A percentile compares a stretch with the other conserved stretches of the same genome.
Conservation (phyloP, 2,888 invertebrate species). For the Drosophila neonasuta region DNA sequence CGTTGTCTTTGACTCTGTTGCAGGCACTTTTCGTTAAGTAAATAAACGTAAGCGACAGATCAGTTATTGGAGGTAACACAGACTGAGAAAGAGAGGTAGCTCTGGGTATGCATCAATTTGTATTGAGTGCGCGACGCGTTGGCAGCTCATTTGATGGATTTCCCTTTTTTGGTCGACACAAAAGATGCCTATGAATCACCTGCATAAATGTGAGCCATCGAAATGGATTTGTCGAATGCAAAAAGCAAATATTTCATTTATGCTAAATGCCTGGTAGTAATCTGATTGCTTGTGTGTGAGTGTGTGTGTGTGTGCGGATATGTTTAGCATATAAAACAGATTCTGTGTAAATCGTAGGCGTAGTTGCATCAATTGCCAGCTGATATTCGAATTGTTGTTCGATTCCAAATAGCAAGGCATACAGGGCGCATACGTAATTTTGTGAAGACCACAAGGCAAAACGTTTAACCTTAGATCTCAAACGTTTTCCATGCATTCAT, state of each 20-base stretch:
- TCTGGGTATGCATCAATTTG: slow-evolving; percentile 57
- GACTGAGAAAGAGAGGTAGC: background rate
- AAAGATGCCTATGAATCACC: slow-evolving; percentile 62
- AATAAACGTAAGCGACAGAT: slow-evolving; percentile 59
- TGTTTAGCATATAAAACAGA: slow-evolving; percentile 53
- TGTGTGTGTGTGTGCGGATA: slow-evolving; percentile 15
- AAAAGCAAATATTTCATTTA: slow-evolving; percentile 58
- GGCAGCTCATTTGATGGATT: slow-evolving; percentile 77
- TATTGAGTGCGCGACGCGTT: slow-evolving; percentile 69
- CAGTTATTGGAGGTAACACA: slow-evolving; percentile 9
- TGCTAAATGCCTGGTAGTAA: slow-evolving; percentile 54
- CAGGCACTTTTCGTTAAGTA: slow-evolving; percentile 67
- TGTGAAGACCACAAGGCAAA: background rate
- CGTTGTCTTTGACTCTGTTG: slow-evolving; percentile 19
- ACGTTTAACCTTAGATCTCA: background rate
- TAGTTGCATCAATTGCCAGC: slow-evolving; percentile 14
- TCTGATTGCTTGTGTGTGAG: slow-evolving; percentile 32
- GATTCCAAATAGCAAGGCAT: slow-evolving; percentile 17
- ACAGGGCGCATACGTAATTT: slow-evolving; percentile 18
- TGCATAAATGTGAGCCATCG: slow-evolving; percentile 53
- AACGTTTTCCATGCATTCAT: background rate
- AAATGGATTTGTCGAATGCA: slow-evolving; percentile 40
- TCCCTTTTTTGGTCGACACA: slow-evolving; percentile 44
- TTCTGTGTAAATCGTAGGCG: slow-evolving; percentile 11
- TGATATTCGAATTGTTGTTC: slow-evolving; percentile 13